Evolutionary conservation across 2,113 vertebrate genomes (phyloP).

Genomic region (Paradoxurus hermaphroditus): DNA sequence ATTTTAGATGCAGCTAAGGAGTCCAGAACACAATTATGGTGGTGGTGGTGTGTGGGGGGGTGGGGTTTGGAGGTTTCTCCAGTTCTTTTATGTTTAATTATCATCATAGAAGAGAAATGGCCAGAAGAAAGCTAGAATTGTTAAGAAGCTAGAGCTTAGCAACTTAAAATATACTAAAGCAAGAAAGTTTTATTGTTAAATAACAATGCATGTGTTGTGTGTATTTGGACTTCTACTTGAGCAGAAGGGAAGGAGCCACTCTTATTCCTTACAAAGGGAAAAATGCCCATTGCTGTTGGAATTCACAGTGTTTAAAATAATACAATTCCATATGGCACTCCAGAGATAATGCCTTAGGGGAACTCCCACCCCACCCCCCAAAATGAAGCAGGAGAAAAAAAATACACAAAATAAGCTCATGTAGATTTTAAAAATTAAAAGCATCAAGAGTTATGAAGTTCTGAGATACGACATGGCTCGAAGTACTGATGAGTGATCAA

Average conservation of each 20-base stretch:
- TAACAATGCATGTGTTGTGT: background rate
- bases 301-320: constrained; percentile 1
- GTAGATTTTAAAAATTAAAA: constrained; percentile 30
- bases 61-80: background rate
- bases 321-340: background rate
- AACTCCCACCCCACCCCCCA: background rate
- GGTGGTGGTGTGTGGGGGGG: background rate
- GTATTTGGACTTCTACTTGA: background rate
- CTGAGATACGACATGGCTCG: background rate
- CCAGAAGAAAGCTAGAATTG: background rate
- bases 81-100: background rate
- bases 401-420: background rate
- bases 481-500: background rate
- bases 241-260: background rate
- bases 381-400: background rate
- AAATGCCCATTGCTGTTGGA: background rate
- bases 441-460: background rate
- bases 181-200: background rate
- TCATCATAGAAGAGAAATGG: background rate
- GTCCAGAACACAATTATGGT: background rate
- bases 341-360: background rate
- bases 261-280: background rate
- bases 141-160: background rate
- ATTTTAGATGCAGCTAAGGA: background rate
- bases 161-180: background rate